Base-by-base conservation (phyloP, 2,888 invertebrate species). In the Idaea straminata region DNA sequence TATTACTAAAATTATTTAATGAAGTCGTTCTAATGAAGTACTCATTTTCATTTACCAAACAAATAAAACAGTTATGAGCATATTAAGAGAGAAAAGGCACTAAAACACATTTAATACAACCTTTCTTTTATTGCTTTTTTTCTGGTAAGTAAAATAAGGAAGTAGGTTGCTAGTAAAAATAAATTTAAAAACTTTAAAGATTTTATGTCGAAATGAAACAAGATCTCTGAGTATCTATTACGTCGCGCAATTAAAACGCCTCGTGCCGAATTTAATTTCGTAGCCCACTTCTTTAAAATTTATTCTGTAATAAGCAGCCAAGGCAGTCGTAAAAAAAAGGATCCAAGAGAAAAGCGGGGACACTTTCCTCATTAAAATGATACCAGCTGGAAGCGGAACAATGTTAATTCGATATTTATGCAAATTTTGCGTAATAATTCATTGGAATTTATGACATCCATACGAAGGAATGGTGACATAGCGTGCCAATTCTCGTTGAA, bases 351-450 rank as follows among this genome's bases (percentile, higher is more conserved):
- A 76, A 78, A 77, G 76, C 77, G 76, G 74, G 76, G 78, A 79
- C 76, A 76, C 76, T 79, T 74, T 70, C 74, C 77, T 80, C 80
- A 81, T 83, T 82, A 79, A 81, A 83, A 82, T 80, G 80, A 81
- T 81, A 81, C 78, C 80, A 80, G 77, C 74, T 80, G 79, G 79
- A 83, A 79, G 75, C 82, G 73, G 77, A 77, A 83, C 83, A 83
- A 81, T 83, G 82, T 83, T 84, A 83, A 84, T 83, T 83, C 77
- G 80, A 83, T 82, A 83, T 83, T 83, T 84, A 84, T 83, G 83
- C 76, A 83, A 84, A 84, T 84, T 77, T 71, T 57, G 64, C 71
- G 73, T 79, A 80, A 81, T 82, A 79, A 79, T 80, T 83, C 75
- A 80, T 81, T 79, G 73, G 74, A 77, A 82, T 79, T 80, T 80